Evolutionary conservation across 2,113 vertebrate species (phyloP).

Genomic region (Lynx canadensis): DNA sequence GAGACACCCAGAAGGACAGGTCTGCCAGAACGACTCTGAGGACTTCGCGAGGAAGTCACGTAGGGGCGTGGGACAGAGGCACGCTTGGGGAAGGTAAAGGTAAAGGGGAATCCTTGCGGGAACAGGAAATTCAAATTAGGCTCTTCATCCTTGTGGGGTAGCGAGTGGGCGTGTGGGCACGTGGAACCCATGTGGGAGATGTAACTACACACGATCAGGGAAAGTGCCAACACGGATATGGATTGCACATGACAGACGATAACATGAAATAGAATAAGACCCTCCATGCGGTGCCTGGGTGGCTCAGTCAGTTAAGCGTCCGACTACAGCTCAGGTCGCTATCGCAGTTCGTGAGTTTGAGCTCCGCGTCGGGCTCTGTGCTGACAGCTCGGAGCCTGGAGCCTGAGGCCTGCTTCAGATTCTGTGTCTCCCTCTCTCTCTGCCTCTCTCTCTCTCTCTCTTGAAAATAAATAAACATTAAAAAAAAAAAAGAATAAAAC

Average conservation of each 20-base stretch:
- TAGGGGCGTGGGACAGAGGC: not conserved
- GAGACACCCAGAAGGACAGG: not conserved
- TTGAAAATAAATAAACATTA: too few relatives aligned
- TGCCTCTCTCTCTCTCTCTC: too few relatives aligned
- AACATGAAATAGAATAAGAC: not conserved
- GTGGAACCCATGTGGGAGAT: accelerated
- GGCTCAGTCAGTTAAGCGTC: too few relatives aligned
- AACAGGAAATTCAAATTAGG: not conserved
- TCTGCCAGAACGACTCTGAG: not conserved
- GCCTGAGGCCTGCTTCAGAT: too few relatives aligned
- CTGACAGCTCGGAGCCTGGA: too few relatives aligned
- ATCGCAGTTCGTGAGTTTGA: too few relatives aligned
- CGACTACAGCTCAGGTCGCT: too few relatives aligned
- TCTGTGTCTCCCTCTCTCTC: too few relatives aligned
- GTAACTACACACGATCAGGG: not conserved
- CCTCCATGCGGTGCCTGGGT: not conserved
- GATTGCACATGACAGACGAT: not conserved
- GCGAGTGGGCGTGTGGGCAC: not conserved
- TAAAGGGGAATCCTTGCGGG: not conserved
- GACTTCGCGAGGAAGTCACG: not conserved
- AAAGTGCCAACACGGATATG: not conserved
- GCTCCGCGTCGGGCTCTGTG: too few relatives aligned
- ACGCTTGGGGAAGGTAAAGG: too few relatives aligned
- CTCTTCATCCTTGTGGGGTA: not conserved
- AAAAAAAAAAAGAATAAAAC: not conserved